Evolutionary conservation across 2,113 vertebrate genomes (phyloP).

Genomic region (Calyptomena viridis): DNA sequence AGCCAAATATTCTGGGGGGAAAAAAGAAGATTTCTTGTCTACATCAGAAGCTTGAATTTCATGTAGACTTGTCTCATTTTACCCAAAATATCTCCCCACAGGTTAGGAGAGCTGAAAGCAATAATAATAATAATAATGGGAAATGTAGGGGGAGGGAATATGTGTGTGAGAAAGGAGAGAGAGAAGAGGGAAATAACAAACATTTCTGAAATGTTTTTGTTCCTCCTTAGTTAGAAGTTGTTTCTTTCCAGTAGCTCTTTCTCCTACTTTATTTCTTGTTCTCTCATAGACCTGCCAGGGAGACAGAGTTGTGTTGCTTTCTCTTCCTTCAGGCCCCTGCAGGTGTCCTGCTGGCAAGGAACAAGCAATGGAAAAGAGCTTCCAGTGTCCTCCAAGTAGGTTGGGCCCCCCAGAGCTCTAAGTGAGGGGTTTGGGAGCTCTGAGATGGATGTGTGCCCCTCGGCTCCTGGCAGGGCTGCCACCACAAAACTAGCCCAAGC

Average conservation of each 20-base stretch:
- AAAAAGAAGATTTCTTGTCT: conserved; percentile 50
- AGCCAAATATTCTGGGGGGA: conserved; percentile 68
- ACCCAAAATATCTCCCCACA: conserved; percentile 43
- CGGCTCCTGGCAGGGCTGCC: not conserved
- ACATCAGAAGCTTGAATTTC: conserved; percentile 58
- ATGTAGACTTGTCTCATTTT: conserved; percentile 39
- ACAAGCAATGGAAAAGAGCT: not conserved
- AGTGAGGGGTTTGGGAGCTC: not conserved
- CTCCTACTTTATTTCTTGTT: not conserved
- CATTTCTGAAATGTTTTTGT: not conserved
- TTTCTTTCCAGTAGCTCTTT: not conserved
- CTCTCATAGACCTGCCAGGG: not conserved
- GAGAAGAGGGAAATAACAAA: not conserved
- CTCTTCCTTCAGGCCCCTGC: not conserved
- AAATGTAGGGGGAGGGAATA: not conserved
- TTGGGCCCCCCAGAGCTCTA: not conserved
- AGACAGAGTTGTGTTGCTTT: not conserved
- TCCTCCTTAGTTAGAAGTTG: not conserved
- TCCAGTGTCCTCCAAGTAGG: not conserved
- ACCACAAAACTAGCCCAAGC: not conserved
- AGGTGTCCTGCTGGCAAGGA: not conserved
- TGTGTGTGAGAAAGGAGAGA: not conserved
- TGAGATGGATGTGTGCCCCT: not conserved
- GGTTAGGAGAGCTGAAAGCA: conserved; percentile 34
- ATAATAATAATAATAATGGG: not conserved